Conservation (phyloP, 2,888 invertebrate species). For the Dasypolia templi region DNA sequence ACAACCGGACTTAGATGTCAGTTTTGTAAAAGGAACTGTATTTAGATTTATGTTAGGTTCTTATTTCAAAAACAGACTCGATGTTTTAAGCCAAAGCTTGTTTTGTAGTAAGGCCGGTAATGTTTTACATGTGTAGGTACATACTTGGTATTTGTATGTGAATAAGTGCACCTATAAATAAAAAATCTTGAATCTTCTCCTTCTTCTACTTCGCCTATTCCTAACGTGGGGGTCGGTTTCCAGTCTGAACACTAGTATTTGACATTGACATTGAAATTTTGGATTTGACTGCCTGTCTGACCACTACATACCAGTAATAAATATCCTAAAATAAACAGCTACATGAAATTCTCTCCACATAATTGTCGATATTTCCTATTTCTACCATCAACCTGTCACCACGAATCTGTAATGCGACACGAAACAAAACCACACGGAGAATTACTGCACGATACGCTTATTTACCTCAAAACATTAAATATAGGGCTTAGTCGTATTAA, state of each 20-base stretch:
- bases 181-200: background rate
- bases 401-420: conserved; percentile 35
- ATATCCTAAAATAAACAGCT: background rate
- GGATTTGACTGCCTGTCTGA: background rate
- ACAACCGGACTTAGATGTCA: too few relatives aligned
- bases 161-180: background rate
- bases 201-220: background rate
- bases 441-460: conserved; percentile 38
- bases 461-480: conserved; percentile 30
- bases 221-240: background rate
- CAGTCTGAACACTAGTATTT: background rate
- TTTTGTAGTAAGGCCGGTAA: too few relatives aligned
- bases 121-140: background rate
- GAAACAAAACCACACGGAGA: conserved; percentile 48
- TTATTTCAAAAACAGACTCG: too few relatives aligned
- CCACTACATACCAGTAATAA: background rate
- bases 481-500: conserved; percentile 22
- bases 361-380: conserved; percentile 4
- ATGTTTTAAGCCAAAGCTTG: too few relatives aligned
- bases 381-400: conserved; percentile 32
- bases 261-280: too few relatives aligned
- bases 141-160: background rate
- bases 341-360: conserved; percentile 17
- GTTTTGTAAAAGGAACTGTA: too few relatives aligned
- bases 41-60: too few relatives aligned